phyloP scores from a whole-genome alignment of 2,888 invertebrate genomes.

The Synergus itoensis region DNA sequence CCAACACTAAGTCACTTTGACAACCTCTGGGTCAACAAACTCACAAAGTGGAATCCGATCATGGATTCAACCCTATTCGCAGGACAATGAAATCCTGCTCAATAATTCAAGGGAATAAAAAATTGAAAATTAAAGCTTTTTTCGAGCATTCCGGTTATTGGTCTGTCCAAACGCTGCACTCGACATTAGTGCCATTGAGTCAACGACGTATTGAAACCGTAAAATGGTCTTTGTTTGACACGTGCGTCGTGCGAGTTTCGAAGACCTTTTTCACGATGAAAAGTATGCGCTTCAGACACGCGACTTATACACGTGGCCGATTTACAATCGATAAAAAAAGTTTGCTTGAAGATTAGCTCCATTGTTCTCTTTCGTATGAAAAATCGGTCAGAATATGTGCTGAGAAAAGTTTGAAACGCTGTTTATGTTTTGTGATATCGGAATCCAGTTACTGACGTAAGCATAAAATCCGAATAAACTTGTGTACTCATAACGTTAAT shows the following conservation, averaged over 20 bases:
- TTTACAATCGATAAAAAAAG: not conserved
- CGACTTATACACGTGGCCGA: not conserved
- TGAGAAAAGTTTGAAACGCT: not conserved
- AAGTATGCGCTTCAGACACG: not conserved
- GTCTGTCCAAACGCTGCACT: not conserved
- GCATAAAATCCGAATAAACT: not conserved
- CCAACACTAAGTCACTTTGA: slow-evolving; percentile 26
- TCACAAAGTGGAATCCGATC: slow-evolving; percentile 21
- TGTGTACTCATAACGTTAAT: not conserved
- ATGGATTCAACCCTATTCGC: not conserved
- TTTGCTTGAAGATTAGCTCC: not conserved
- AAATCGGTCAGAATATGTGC: not conserved
- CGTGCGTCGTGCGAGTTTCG: not conserved
- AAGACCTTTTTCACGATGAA: not conserved
- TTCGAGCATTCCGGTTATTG: not conserved
- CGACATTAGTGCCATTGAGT: not conserved
- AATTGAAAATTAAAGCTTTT: not conserved
- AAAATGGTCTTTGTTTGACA: slow-evolving; percentile 21
- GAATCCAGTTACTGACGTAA: not conserved
- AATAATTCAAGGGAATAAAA: not conserved
- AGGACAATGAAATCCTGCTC: not conserved
- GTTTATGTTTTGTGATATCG: not conserved
- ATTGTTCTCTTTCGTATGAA: not conserved
- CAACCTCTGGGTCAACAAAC: slow-evolving; percentile 19
- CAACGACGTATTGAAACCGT: not conserved